Percentiles rank a stretch among this genome's conserved stretches.
These are phyloP conservation scores for Carettochelys insculpta DNA, from an alignment of 2,113 vertebrate species.

Conservation along the genomic window DNA sequence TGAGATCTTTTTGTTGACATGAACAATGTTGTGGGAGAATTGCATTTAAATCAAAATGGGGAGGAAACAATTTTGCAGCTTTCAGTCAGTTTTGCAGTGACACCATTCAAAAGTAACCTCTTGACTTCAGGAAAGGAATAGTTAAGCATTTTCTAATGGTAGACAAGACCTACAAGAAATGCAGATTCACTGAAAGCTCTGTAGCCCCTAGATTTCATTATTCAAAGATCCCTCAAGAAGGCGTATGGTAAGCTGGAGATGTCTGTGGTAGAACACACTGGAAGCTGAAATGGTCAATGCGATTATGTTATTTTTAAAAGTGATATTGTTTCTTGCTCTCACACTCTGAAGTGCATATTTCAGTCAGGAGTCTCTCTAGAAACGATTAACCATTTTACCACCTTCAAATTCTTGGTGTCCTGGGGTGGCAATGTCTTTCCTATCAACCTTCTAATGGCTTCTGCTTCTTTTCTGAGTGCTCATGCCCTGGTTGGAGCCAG, in stretches of 20 bases:
- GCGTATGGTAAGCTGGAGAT: neutral
- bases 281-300: neutral
- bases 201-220: neutral
- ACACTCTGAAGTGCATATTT: neutral
- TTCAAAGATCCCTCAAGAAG: neutral
- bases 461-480: neutral
- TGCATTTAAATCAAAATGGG: neutral
- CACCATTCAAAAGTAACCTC: neutral
- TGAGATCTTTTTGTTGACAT: too few relatives aligned
- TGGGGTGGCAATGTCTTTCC: neutral
- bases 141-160: neutral
- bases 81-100: too few relatives aligned
- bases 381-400: neutral
- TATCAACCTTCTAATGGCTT: neutral
- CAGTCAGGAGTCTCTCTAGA: neutral
- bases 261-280: neutral
- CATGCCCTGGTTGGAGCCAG: neutral
- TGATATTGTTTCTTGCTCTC: fast-evolving
- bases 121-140: neutral
- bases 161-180: neutral
- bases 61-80: neutral
- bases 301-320: neutral
- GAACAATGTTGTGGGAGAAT: neutral
- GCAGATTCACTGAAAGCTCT: neutral
- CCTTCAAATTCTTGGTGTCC: neutral